Conservation (phyloP, 2,113 vertebrate genomes). For the Syrmaticus mikado region DNA sequence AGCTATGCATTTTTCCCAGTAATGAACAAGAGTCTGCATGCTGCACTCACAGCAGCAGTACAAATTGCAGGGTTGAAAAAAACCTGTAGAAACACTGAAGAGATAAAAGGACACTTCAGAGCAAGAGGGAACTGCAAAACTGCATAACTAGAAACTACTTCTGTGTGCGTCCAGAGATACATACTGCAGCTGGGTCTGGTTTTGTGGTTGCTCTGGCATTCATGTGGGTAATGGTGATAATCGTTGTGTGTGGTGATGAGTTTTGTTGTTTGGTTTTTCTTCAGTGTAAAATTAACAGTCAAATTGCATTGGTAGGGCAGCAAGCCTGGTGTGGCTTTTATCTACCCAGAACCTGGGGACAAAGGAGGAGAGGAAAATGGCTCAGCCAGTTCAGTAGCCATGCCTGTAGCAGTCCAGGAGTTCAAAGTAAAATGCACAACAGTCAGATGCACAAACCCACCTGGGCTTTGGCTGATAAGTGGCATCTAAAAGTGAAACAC, state of each 20-base stretch:
- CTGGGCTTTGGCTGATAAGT: conserved; percentile 54
- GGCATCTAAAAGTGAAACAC: conserved; percentile 19
- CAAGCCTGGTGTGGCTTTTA: background rate
- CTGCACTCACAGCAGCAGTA: background rate
- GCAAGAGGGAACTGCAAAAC: background rate
- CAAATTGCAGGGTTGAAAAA: background rate
- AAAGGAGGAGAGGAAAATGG: conserved; percentile 13
- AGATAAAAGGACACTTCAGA: background rate
- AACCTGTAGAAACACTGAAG: background rate
- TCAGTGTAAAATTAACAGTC: conserved; percentile 16
- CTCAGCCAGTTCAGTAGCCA: background rate
- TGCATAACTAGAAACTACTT: background rate
- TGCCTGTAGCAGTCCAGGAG: background rate
- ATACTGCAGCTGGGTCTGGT: background rate
- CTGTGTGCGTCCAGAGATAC: background rate
- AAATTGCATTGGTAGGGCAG: background rate
- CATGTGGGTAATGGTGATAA: conserved; percentile 37
- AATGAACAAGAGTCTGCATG: background rate
- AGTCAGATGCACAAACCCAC: conserved; percentile 7
- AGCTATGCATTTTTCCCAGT: background rate
- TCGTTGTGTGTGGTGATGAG: background rate
- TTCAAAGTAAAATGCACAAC: conserved; percentile 43
- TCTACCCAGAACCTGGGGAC: background rate
- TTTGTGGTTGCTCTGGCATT: conserved; percentile 14
- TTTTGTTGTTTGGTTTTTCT: conserved; percentile 24